These are phyloP conservation scores for Eubucco bourcierii DNA, from an alignment of 2,113 vertebrate genomes.

Conservation along the genomic window DNA sequence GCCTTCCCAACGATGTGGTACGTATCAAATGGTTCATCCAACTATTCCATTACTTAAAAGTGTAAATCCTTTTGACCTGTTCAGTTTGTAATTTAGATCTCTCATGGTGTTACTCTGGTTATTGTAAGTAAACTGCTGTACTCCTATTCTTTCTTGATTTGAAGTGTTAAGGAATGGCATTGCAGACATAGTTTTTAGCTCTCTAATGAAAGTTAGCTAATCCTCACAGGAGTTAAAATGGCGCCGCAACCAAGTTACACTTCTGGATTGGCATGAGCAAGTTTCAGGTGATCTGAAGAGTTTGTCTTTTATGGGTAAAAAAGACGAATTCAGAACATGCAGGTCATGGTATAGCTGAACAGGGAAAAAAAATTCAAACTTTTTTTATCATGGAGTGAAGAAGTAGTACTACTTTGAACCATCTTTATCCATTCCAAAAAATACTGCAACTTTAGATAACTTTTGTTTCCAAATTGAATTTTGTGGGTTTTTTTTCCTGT, in stretches of 20 bases:
- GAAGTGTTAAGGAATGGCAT: neutral
- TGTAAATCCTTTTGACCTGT: neutral
- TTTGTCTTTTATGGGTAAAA: neutral
- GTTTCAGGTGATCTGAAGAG: neutral
- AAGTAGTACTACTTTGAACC: neutral
- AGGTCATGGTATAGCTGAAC: neutral
- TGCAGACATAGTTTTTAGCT: neutral
- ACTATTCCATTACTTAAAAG: neutral
- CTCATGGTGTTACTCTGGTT: rapidly evolving
- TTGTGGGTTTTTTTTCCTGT: neutral
- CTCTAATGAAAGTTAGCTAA: neutral
- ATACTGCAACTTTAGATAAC: neutral
- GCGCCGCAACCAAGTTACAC: neutral
- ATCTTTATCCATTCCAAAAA: neutral
- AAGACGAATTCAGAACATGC: neutral
- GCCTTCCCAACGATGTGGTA: constrained; percentile 95
- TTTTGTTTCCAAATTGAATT: neutral
- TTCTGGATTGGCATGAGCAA: neutral
- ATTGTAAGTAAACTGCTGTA: neutral
- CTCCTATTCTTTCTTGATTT: neutral
- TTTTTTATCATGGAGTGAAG: neutral
- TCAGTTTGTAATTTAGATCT: neutral
- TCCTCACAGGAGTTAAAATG: neutral
- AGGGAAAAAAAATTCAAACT: neutral
- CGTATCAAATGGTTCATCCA: constrained; percentile 5